Evolutionary conservation across 2,888 invertebrate species (phyloP), one percentile per base, ranked within the genome.

Genomic region (Drosophila nigricruria): DNA sequence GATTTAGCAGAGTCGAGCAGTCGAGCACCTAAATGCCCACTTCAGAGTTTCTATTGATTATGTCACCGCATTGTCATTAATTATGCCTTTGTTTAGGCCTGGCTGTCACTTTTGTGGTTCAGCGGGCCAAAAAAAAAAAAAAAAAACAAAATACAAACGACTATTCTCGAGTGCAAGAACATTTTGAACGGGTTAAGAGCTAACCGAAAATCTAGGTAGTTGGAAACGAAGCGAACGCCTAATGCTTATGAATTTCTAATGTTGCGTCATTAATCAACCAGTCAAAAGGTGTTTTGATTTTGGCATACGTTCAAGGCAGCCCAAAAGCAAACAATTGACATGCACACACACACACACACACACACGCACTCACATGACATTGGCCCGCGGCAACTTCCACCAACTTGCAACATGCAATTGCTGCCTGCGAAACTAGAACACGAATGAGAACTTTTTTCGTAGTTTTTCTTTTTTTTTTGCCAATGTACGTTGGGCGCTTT

Each of bases 371-470:
- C 54, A 49, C 59, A 62, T 79, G 84, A 87, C 89, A 88, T 84
- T 84, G 84, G 89, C 65, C 69, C 67, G 59, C 58, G 66, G 64
- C 45, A 67, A 73, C 53, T 78, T 63, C 69, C 65, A 57, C 56
- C 66, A 64, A 49, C 61, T 61, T 65, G 47, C 67, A 67, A 72
- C 81, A 77, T 80, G 81, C 81, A 81, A 80, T 67, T 61, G 60
- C 56, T 68, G 78, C 73, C 81, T 70, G 64, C 74, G 90, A 90
- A 91, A 90, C 91, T 91, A 84, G 91, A 89, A 91, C 91, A 80
- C 90, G 89, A 91, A 82, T 91, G 91, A 91, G 91, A 91, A 91
- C 87, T 82, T 87, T 88, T 56, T 56, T 25, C 18, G 14, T 1
- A 14, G 16, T 40, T 14, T 27, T 23, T 36, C 80, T 79, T 82